Base-by-base conservation (phyloP, 1,140 invertebrate genomes). In the Wasmannia auropunctata region DNA sequence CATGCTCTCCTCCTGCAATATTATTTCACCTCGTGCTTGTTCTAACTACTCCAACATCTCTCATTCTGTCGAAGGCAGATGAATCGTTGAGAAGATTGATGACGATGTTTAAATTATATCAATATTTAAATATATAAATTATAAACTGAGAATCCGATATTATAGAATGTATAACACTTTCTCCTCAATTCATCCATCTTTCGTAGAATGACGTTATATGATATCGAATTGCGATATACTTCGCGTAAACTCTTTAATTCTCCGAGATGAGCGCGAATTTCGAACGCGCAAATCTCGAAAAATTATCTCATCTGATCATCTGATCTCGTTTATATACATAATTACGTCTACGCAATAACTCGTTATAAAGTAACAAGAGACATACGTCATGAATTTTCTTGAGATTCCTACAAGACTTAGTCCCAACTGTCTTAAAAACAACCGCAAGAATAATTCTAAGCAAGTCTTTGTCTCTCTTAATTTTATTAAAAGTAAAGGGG, bases 391-490 rank as follows among this genome's bases (percentile, higher is more conserved):
- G 11, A 83, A 74, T 83, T 58, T 83, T 43, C 28, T 31, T 40
- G 40, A 72, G 70, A 58, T 58, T 34, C 10, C 4, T 83, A 72
- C 28, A 14, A 72, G 67, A 72, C 79, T 65, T 54, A 80, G 14
- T 67, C 22, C 14, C 58, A 56, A 72, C 37, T 51, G 51, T 54
- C 22, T 83, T 60, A 58, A 74, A 83, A 60, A 72, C 37, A 43
- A 54, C 14, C 67, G 25, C 67, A 19, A 83, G 67, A 65, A 74
- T 83, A 83, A 83, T 83, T 72, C 69, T 83, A 83, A 83, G 79
- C 37, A 72, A 83, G 79, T 83, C 79, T 74, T 83, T 74, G 40
- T 34, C 79, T 83, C 79, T 83, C 79, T 74, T n/a, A n/a, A n/a
- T n/a, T 60, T 60, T 31, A 58, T 70, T 54, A 51, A 43, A 56